These are phyloP conservation scores for Myopa testacea DNA, from an alignment of 2,888 invertebrate species.

Conservation along the genomic window DNA sequence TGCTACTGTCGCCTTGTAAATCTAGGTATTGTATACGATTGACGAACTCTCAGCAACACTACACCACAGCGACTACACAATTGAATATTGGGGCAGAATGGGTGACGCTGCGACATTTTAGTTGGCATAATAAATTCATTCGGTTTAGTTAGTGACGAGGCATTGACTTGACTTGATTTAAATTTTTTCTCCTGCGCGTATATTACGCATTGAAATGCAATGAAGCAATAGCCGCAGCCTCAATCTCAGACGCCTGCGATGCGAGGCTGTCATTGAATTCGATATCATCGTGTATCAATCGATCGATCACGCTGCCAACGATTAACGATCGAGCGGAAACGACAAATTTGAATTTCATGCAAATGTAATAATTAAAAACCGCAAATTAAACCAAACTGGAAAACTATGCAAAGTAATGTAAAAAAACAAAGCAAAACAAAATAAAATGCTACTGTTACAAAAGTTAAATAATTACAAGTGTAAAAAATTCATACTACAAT, in stretches of 20 bases:
- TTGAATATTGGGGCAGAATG: conserved; percentile 42
- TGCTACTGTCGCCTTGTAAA: conserved; percentile 30
- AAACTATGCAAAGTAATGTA: no score
- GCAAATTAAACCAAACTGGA: conserved; percentile 1
- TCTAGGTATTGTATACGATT: conserved; percentile 23
- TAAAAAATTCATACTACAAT: background rate
- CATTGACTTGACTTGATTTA: conserved; percentile 33
- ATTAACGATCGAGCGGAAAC: background rate
- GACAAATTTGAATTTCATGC: background rate
- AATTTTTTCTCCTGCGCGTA: conserved; percentile 21
- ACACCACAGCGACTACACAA: conserved; percentile 33
- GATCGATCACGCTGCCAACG: background rate
- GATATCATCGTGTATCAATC: conserved; percentile 19
- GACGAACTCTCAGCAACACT: conserved; percentile 30
- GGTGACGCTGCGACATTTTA: conserved; percentile 42
- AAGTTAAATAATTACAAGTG: background rate
- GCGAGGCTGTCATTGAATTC: conserved; percentile 12
- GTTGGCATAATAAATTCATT: conserved; percentile 41
- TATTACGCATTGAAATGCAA: conserved; percentile 5
- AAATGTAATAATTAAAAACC: background rate
- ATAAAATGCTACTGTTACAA: background rate
- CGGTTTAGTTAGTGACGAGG: conserved; percentile 43
- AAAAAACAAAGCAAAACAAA: background rate
- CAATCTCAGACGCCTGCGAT: background rate
- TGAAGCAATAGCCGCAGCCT: background rate